phyloP scores from a whole-genome alignment of 2,888 invertebrate species.

The Papilio elwesi region DNA sequence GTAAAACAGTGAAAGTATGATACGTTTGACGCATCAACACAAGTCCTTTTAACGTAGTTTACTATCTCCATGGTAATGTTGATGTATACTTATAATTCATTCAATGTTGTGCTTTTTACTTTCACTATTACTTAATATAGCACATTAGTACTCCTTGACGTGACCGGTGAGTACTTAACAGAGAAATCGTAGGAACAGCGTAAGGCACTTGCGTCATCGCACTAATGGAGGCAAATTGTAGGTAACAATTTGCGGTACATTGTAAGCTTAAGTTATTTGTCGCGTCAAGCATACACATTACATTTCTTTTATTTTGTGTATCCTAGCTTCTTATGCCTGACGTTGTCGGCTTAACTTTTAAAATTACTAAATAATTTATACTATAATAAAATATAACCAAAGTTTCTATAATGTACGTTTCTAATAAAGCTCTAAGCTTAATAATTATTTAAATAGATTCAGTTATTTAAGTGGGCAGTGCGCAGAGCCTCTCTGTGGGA shows the following conservation, averaged over 20 bases:
- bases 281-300: slow-evolving; percentile 5
- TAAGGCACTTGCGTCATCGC: slow-evolving; percentile 31
- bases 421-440: too few relatives aligned
- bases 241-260: slow-evolving; percentile 27
- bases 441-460: too few relatives aligned
- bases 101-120: slow-evolving; percentile 29
- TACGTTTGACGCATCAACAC: background rate
- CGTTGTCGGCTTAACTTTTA: background rate
- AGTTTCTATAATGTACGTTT: too few relatives aligned
- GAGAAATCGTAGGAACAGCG: slow-evolving; percentile 36
- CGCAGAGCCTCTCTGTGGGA: too few relatives aligned
- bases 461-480: too few relatives aligned
- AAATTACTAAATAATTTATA: too few relatives aligned
- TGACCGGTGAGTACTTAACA: slow-evolving; percentile 34
- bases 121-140: slow-evolving; percentile 37
- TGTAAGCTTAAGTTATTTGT: slow-evolving; percentile 23
- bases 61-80: slow-evolving; percentile 14
- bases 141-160: slow-evolving; percentile 26
- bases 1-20: slow-evolving; percentile 5
- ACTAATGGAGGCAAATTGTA: slow-evolving; percentile 32
- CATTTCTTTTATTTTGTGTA: background rate
- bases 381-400: too few relatives aligned
- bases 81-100: slow-evolving; percentile 17
- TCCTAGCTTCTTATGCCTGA: background rate
- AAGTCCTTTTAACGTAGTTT: background rate